Evolutionary conservation across 92 coral and sea anemone genomes (phyloP).

Genomic region (Meandrina meandrites): DNA sequence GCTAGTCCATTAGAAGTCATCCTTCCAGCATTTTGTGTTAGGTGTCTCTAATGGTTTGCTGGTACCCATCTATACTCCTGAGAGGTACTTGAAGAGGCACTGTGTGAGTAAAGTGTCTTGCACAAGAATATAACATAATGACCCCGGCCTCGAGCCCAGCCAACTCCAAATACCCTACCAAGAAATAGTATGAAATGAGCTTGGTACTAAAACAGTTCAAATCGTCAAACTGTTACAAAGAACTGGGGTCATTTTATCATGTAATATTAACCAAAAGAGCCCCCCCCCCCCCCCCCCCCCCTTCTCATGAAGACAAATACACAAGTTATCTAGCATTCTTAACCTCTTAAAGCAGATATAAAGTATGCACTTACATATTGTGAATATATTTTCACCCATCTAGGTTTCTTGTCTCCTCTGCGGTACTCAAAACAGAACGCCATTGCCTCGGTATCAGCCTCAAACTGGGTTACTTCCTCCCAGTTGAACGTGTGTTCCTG

Average conservation of each 20-base stretch:
- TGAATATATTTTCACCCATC: constrained; percentile 92
- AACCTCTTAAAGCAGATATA: not conserved
- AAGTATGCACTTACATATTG: constrained; percentile 59
- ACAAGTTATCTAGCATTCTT: no score
- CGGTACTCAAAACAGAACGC: constrained; percentile 92
- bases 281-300: no score
- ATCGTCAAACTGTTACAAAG: no score
- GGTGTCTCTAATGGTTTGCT: not conserved
- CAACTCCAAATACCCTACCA: no score
- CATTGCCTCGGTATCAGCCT: constrained; percentile 94
- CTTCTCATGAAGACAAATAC: no score
- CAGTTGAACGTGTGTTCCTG: constrained; percentile 83
- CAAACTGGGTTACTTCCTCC: constrained; percentile 81
- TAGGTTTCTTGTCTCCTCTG: constrained; percentile 74
- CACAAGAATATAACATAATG: not conserved
- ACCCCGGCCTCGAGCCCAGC: no score
- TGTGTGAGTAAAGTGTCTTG: not conserved
- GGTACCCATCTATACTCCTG: not conserved
- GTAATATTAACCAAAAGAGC: no score
- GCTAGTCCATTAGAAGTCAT: no score
- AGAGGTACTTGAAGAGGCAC: not conserved
- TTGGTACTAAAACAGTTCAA: no score
- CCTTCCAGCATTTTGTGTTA: not conserved
- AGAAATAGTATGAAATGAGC: no score
- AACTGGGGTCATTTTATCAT: no score